A percentile compares a stretch with the other conserved stretches of the same genome.
Conservation (phyloP, 2,797 vertebrate species). For the Florisuga fusca region DNA sequence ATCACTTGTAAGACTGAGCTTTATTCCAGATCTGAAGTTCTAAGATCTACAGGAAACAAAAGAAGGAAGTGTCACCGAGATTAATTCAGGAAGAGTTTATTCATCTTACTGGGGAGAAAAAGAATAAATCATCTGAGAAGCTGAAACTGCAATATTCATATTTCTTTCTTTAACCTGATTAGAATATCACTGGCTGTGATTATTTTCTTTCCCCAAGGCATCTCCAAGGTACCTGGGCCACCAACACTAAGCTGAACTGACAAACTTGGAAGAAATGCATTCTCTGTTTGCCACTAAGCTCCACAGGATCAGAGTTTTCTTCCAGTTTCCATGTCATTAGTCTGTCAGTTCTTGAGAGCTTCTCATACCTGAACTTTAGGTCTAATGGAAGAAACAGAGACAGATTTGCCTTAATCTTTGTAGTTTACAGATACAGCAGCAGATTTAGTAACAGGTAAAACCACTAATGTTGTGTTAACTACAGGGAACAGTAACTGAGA, state of each 20-base stretch:
- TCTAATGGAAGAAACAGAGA: background rate
- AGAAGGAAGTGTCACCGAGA: constrained; percentile 38
- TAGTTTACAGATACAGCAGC: background rate
- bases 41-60: constrained; percentile 32
- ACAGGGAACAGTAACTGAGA: background rate
- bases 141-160: background rate
- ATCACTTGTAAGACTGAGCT: background rate
- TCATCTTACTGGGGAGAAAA: background rate
- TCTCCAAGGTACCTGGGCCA: background rate
- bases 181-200: background rate
- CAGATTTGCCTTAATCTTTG: background rate
- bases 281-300: background rate
- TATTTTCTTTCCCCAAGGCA: background rate
- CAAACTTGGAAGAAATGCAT: background rate
- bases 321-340: background rate
- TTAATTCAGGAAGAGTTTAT: constrained; percentile 53
- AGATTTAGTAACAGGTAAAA: background rate
- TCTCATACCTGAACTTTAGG: background rate
- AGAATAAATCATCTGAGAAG: constrained; percentile 14
- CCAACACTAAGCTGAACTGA: background rate
- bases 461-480: background rate
- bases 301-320: background rate
- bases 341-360: background rate
- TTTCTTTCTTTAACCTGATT: background rate
- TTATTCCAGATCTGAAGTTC: background rate